Base-by-base conservation (phyloP, 1,140 invertebrate genomes). In the Drosophila gunungcola region DNA sequence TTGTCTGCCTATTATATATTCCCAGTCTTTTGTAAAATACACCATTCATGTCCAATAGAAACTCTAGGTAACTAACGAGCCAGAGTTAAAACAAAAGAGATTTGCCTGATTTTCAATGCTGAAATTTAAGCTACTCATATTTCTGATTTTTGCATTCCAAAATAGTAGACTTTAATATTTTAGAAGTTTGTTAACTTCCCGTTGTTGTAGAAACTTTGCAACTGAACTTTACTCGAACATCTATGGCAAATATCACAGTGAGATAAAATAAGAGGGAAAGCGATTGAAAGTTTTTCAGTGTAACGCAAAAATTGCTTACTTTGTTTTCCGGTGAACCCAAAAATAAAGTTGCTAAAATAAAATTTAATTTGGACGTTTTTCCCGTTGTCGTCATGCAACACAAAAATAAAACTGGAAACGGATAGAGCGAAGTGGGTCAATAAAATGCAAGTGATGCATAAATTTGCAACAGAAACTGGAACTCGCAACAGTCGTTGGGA, bases 391-490 rank as follows among this genome's bases (percentile, higher is more conserved):
- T 57, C 36, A 9, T 11, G 29, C 25, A 56, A 49, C 45, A 29
- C 13, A 36, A 42, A 32, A 21, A 29, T 16, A 49, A 16, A 45
- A 65, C 3, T 9, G 13, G 39, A 67, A 67, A 29, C 25, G 49
- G 38, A 57, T 29, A 56, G 25, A 38, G 38, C 10, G 34, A 69
- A 72, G 51, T 72, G 65, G 68, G 68, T 72, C 68, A 72, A 72
- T 72, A 72, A 72, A 72, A 72, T 72, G 68, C 68, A 70, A 72
- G 68, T 72, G 70, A 72, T 72, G 68, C 68, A 72, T 72, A 72
- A 72, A 72, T 72, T 72, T 72, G 68, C 69, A 57, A 42, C 68
- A 45, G 68, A 70, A 72, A 57, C 65, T 57, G 65, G 43, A 39
- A 70, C 38, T 72, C 27, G 38, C 36, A 32, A 53, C 52, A 25